Evolutionary conservation across 2,797 vertebrate genomes (phyloP), one percentile per base, ranked within the genome.

Genomic region (Coreius guichenoti): DNA sequence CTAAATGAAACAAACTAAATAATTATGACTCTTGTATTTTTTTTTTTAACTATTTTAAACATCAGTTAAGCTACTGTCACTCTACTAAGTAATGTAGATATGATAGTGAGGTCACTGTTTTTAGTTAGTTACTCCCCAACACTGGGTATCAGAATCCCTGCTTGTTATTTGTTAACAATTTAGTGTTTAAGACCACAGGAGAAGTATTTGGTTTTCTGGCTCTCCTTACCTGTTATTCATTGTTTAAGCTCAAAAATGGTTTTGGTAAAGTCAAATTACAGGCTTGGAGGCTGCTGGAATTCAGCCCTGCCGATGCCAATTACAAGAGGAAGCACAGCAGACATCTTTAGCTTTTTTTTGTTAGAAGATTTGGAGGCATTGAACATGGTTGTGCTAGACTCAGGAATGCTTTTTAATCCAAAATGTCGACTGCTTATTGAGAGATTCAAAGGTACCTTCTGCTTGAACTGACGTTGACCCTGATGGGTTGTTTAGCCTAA

Each of bases 181-280:
- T 33, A 16, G 21, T 56, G 75, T 61, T 45, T 78, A 61, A 78
- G 63, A 56, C 45, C 29, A 49, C 21, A 39, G 45, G 5, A 69
- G 49, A 70, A 43, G 11, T 56, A 58, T 72, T 33, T 81, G 45
- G 67, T 77, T 76, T 74, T 31, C 70, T 65, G 72, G 31, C 47
- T 67, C n/a, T 88, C 69, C 67, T 89, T 68, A 89, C 88, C 80
- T 89, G 77, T 82, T 78, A 88, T 19, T 86, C 69, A 88, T 75
- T 86, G 45, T 86, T 86, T 73, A 51, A 82, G 73, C 82, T 86
- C 54, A 85, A 82, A 83, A 83, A 69, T 33, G 45, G 45, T 84
- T 89, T 86, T 84, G 88, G 77, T 85, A 75, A 73, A 76, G 82
- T 63, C 72, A 90, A 90, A 90, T 90, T 58, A 89, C 85, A 89